Evolutionary conservation across 2,888 invertebrate species (phyloP).

Genomic region (Timema podura): DNA sequence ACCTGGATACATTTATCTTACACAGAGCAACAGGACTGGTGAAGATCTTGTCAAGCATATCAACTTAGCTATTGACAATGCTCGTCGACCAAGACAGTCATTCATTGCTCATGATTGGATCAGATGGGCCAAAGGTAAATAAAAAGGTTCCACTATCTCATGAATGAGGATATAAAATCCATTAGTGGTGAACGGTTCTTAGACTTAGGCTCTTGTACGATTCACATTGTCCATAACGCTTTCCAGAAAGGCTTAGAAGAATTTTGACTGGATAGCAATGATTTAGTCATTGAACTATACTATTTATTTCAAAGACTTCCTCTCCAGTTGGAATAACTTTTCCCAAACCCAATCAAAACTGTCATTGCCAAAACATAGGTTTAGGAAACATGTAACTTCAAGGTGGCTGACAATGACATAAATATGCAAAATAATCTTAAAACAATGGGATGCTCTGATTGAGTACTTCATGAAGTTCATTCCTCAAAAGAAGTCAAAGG

Average conservation of each 20-base stretch:
- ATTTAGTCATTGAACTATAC: too few relatives aligned
- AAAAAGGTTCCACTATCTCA: background rate
- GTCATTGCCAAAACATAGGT: background rate
- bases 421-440: background rate
- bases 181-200: too few relatives aligned
- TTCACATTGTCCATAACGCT: background rate
- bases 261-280: too few relatives aligned
- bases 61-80: background rate
- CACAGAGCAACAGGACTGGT: too few relatives aligned
- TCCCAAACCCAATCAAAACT: conserved; percentile 4
- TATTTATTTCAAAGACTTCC: background rate
- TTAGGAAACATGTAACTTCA: background rate
- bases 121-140: background rate
- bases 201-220: background rate
- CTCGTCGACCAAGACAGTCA: background rate
- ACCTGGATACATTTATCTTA: too few relatives aligned
- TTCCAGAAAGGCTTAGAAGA: too few relatives aligned
- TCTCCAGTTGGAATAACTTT: background rate
- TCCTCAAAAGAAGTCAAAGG: too few relatives aligned
- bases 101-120: conserved; percentile 6
- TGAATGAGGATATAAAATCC: too few relatives aligned
- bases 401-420: background rate
- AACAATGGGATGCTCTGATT: too few relatives aligned
- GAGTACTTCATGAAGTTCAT: too few relatives aligned
- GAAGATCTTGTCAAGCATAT: background rate